Conservation (phyloP, 2,113 vertebrate genomes). For the Cairina moschata region DNA sequence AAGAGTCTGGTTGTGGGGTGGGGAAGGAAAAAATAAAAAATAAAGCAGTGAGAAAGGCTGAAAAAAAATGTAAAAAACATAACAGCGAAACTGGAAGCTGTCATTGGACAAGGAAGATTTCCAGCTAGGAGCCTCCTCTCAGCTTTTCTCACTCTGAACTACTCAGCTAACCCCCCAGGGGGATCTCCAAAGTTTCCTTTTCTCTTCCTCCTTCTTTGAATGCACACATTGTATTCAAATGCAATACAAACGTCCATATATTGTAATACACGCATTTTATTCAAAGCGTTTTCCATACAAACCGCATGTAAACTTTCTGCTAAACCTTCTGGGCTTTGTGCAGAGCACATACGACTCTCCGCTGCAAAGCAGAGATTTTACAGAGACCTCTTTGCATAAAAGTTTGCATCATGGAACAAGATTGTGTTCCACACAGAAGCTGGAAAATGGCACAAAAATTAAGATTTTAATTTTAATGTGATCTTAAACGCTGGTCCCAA, state of each 20-base stretch:
- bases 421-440: not conserved
- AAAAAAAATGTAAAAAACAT: not conserved
- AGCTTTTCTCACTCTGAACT: not conserved
- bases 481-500: slow-evolving; percentile 58
- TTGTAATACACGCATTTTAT: not conserved
- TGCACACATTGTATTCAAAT: not conserved
- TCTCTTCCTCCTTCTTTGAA: slow-evolving; percentile 30
- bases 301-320: not conserved
- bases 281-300: not conserved
- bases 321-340: not conserved
- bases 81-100: not conserved
- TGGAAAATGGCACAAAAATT: slow-evolving; percentile 14
- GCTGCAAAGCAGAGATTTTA: not conserved
- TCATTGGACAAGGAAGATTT: not conserved
- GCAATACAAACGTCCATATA: not conserved
- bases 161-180: not conserved
- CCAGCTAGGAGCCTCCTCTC: not conserved
- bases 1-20: not conserved
- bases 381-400: not conserved
- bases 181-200: slow-evolving; percentile 4
- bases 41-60: not conserved
- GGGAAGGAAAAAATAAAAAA: not conserved
- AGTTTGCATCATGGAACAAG: not conserved
- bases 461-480: slow-evolving; percentile 66
- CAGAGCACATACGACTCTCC: not conserved